phyloP scores from a whole-genome alignment of 64 coral and sea anemone species.

The Actinia equina region DNA sequence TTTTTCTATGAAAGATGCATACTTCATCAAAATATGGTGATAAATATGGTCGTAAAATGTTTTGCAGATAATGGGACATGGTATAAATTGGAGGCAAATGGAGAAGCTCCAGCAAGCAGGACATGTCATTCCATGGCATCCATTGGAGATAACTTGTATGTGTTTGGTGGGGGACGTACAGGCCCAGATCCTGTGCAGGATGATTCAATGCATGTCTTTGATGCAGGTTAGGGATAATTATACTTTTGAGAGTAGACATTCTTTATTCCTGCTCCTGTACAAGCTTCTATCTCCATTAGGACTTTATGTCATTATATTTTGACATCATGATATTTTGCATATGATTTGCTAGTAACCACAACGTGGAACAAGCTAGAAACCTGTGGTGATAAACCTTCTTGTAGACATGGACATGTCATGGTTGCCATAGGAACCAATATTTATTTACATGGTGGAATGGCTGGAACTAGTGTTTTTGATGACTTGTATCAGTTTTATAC shows the following conservation, averaged over 20 bases:
- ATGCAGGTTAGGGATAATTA: conserved; percentile 61
- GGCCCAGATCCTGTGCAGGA: conserved; percentile 93
- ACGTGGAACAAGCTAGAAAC: conserved; percentile 53
- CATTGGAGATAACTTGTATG: conserved; percentile 69
- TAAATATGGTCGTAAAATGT: background rate
- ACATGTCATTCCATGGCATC: conserved; percentile 89
- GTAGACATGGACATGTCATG: conserved; percentile 82
- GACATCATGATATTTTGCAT: background rate
- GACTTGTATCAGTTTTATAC: conserved; percentile 84
- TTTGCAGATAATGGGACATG: conserved; percentile 55
- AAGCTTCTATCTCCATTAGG: background rate
- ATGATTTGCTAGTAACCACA: conserved; percentile 32
- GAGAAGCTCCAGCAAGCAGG: conserved; percentile 59
- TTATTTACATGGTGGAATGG: conserved; percentile 90
- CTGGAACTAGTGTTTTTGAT: conserved; percentile 71
- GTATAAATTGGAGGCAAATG: conserved; percentile 42
- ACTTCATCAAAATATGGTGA: background rate
- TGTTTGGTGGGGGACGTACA: conserved; percentile 83
- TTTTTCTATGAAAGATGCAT: background rate
- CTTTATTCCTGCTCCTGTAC: background rate
- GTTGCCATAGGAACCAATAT: conserved; percentile 83
- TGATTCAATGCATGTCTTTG: conserved; percentile 71
- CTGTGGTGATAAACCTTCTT: conserved; percentile 49
- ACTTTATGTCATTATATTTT: background rate
- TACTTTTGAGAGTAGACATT: background rate